Evolutionary conservation across 2,797 vertebrate genomes (phyloP).

Genomic region (Neosilurus hyrtlii): DNA sequence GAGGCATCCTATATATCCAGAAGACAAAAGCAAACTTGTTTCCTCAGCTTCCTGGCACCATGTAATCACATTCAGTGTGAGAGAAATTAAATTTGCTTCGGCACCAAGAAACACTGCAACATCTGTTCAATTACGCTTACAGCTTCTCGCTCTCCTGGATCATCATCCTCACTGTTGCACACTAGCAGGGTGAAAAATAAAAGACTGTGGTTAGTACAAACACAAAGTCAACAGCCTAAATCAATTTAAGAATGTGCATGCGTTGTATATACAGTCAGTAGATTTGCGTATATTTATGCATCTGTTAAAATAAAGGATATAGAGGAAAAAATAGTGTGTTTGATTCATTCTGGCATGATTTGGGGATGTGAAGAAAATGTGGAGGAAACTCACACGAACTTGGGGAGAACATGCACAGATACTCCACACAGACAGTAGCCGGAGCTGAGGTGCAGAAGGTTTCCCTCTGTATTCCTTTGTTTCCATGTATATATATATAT

Average conservation of each 20-base stretch:
- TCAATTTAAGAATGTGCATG: background rate
- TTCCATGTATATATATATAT: no score
- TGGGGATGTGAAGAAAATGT: background rate
- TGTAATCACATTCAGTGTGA: constrained; percentile 54
- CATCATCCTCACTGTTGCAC: constrained; percentile 10
- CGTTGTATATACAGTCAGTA: background rate
- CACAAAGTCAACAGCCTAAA: constrained; percentile 1
- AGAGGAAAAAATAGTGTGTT: background rate
- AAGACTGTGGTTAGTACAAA: constrained; percentile 27
- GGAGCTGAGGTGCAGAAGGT: background rate
- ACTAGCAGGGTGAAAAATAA: constrained; percentile 29
- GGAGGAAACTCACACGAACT: background rate
- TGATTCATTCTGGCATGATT: background rate
- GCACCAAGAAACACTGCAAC: constrained; percentile 51
- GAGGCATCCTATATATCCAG: constrained; percentile 46
- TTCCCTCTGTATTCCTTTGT: background rate
- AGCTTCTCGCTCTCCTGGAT: constrained; percentile 40
- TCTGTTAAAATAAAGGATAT: background rate
- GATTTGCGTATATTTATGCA: background rate
- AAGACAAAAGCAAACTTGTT: constrained; percentile 47
- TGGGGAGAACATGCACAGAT: background rate
- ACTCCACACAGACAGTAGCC: background rate
- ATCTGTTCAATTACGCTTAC: constrained; percentile 51
- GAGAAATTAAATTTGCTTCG: constrained; percentile 54
- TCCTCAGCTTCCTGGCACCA: constrained; percentile 45